phyloP scores from a whole-genome alignment of 2,113 vertebrate genomes.

The Platanista minor region DNA sequence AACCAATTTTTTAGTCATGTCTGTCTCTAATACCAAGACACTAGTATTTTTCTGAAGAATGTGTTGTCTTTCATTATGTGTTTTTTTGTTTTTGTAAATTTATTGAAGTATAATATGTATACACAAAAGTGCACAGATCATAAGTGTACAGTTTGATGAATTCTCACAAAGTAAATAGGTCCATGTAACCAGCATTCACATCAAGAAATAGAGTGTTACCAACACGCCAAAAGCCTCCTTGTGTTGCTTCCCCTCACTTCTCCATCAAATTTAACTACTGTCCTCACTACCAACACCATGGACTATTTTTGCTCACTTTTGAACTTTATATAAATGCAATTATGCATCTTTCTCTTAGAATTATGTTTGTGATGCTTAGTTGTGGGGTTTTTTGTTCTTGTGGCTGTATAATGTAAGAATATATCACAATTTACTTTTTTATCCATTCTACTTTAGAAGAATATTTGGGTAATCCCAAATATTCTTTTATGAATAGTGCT shows the following conservation, averaged over 20 bases:
- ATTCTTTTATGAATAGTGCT: background rate
- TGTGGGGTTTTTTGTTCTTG: background rate
- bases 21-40: background rate
- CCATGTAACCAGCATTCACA: fast-evolving
- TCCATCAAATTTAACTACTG: background rate
- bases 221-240: background rate
- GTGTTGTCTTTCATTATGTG: background rate
- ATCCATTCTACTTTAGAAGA: background rate
- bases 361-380: background rate
- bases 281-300: background rate
- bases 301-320: background rate
- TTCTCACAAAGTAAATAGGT: background rate
- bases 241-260: background rate
- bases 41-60: background rate
- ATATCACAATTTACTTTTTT: background rate
- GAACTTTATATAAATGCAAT: background rate
- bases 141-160: background rate
- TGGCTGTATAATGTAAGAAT: background rate
- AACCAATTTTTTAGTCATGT: background rate
- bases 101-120: background rate
- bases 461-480: background rate
- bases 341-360: background rate
- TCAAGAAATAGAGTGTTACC: background rate
- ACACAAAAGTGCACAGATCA: background rate
- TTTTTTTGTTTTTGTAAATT: background rate